Evolutionary conservation across 2,113 vertebrate genomes (phyloP).

Genomic region (Okapia johnstoni): DNA sequence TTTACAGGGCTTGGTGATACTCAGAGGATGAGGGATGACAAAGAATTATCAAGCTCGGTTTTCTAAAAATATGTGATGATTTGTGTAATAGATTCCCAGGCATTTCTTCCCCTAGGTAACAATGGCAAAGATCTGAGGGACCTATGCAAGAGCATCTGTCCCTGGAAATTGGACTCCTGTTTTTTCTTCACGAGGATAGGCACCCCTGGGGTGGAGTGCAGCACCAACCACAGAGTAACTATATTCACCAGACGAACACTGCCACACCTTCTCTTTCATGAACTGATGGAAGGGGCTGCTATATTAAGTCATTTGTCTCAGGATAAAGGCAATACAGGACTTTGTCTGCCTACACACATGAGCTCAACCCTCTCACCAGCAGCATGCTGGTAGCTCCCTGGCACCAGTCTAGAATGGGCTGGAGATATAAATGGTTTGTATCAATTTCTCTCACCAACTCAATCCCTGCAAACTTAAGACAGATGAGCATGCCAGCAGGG

Average conservation of each 20-base stretch:
- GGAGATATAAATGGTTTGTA: not conserved
- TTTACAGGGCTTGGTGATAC: not conserved
- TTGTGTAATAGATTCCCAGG: not conserved
- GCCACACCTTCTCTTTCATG: not conserved
- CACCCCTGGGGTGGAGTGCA: not conserved
- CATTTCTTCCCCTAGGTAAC: not conserved
- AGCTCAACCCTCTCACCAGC: not conserved
- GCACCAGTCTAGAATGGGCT: not conserved
- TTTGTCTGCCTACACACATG: not conserved
- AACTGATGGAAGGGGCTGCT: not conserved
- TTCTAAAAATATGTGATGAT: not conserved
- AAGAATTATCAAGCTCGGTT: not conserved
- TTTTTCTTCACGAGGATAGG: not conserved
- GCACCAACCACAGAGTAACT: not conserved
- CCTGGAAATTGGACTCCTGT: not conserved
- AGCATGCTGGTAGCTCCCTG: not conserved
- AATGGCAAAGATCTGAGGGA: not conserved
- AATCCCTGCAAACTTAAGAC: not conserved
- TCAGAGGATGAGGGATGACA: not conserved
- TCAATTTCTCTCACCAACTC: not conserved
- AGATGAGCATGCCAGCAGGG: not conserved
- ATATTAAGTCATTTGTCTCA: not conserved
- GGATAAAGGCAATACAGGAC: not conserved
- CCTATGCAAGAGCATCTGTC: not conserved
- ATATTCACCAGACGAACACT: not conserved